phyloP scores from a whole-genome alignment of 2,797 vertebrate genomes.

The Ficedula albicollis region DNA sequence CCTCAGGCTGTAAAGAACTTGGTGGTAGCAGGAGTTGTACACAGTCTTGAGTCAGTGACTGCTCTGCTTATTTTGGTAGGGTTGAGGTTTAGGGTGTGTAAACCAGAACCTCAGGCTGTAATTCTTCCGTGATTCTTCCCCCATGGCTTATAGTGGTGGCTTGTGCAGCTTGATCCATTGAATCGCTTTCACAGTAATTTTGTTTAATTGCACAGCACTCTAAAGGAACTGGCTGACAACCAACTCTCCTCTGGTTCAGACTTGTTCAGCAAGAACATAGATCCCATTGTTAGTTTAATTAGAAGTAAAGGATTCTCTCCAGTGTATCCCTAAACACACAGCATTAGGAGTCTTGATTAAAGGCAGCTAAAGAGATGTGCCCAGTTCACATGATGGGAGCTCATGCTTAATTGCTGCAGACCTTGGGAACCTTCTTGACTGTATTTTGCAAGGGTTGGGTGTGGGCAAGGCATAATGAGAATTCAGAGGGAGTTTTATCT shows the following conservation, averaged over 20 bases:
- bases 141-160: neutral
- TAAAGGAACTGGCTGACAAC: conserved; percentile 62
- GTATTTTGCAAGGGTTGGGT: neutral
- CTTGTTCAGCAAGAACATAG: conserved; percentile 63
- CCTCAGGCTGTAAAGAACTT: neutral
- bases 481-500: conserved; percentile 52
- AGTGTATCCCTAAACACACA: conserved; percentile 1
- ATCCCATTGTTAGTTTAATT: conserved; percentile 69
- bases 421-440: conserved; percentile 36
- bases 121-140: neutral
- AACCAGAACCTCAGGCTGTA: neutral
- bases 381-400: neutral
- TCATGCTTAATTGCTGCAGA: conserved; percentile 49
- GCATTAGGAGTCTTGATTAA: conserved; percentile 50
- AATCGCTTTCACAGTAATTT: conserved; percentile 46
- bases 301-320: conserved; percentile 65
- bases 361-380: neutral
- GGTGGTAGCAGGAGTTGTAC: too few relatives aligned
- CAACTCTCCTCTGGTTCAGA: conserved; percentile 53
- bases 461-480: neutral
- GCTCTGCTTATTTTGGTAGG: neutral
- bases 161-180: conserved; percentile 28
- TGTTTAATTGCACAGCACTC: conserved; percentile 31
- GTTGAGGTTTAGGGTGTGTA: neutral
- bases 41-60: too few relatives aligned